Conservation (phyloP, 92 coral and sea anemone genomes). For the Palythoa heliodiscus region DNA sequence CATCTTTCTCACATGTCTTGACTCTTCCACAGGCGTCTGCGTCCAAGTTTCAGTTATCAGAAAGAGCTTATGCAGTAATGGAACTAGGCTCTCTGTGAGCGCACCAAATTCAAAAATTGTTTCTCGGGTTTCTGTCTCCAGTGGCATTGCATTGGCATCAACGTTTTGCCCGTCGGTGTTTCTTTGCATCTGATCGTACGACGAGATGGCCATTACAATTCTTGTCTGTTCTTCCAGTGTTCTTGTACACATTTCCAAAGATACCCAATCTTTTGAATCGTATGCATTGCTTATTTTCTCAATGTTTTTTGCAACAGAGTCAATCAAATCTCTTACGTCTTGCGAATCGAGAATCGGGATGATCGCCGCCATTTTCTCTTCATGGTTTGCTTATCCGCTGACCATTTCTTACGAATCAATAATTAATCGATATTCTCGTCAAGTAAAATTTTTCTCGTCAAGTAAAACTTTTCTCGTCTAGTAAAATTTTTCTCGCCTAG, state of each 20-base stretch:
- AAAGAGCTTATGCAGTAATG: constrained; percentile 35
- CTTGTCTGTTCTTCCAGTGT: constrained; percentile 23
- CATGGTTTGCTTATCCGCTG: constrained; percentile 13
- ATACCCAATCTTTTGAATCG: constrained; percentile 24
- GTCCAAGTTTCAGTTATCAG: constrained; percentile 45
- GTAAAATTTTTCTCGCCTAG: constrained; percentile 10
- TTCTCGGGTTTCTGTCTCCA: constrained; percentile 37
- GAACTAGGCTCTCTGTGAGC: constrained; percentile 39
- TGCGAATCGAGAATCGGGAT: not conserved
- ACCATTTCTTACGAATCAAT: constrained; percentile 35
- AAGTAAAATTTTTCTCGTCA: not conserved
- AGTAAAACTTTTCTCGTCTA: constrained; percentile 20
- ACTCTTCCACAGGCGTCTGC: constrained; percentile 37
- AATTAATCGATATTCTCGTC: constrained; percentile 24
- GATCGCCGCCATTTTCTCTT: constrained; percentile 20
- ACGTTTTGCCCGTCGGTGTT: constrained; percentile 7
- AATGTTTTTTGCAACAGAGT: not conserved
- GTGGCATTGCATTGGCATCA: constrained; percentile 36
- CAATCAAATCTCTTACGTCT: not conserved
- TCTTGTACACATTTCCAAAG: constrained; percentile 19
- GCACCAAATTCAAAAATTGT: constrained; percentile 26
- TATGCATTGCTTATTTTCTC: constrained; percentile 22
- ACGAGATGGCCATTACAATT: constrained; percentile 17
- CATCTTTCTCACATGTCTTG: constrained; percentile 36
- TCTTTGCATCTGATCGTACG: not conserved